Evolutionary conservation across 2,888 invertebrate genomes (phyloP).

Genomic region (Heliconius erato): DNA sequence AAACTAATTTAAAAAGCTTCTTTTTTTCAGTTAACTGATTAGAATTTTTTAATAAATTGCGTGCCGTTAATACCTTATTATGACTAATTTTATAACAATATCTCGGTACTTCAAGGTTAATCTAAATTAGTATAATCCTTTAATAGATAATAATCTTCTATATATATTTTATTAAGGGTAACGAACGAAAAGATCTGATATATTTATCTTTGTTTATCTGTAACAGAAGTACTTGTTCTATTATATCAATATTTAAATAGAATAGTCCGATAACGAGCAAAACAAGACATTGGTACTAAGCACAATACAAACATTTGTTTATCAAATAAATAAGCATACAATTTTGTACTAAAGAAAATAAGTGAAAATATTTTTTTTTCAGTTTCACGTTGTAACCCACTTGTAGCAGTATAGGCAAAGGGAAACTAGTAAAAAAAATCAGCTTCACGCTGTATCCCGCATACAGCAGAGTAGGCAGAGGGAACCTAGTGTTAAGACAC

Average conservation of each 20-base stretch:
- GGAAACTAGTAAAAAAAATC: no score
- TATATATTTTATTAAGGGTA: neutral
- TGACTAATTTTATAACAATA: neutral
- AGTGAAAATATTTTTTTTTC: neutral
- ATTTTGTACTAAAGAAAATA: neutral
- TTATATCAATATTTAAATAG: slow-evolving; percentile 31
- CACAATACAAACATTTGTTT: neutral
- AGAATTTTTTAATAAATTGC: neutral
- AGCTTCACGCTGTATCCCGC: no score
- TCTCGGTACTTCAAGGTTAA: neutral
- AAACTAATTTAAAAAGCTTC: neutral
- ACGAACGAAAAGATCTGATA: slow-evolving; percentile 7
- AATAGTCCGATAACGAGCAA: slow-evolving; percentile 11
- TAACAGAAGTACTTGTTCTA: slow-evolving; percentile 1
- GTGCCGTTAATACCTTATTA: neutral
- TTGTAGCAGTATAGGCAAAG: no score
- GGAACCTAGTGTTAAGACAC: no score
- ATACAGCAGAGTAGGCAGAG: no score
- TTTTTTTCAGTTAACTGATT: neutral
- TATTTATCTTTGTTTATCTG: slow-evolving; percentile 22
- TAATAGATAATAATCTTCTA: neutral
- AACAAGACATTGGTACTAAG: slow-evolving; percentile 10
- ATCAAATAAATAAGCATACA: neutral
- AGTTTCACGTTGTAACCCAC: no score
- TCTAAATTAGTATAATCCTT: neutral